phyloP scores from a whole-genome alignment of 2,113 vertebrate species.

The Pyxicephalus adspersus region DNA sequence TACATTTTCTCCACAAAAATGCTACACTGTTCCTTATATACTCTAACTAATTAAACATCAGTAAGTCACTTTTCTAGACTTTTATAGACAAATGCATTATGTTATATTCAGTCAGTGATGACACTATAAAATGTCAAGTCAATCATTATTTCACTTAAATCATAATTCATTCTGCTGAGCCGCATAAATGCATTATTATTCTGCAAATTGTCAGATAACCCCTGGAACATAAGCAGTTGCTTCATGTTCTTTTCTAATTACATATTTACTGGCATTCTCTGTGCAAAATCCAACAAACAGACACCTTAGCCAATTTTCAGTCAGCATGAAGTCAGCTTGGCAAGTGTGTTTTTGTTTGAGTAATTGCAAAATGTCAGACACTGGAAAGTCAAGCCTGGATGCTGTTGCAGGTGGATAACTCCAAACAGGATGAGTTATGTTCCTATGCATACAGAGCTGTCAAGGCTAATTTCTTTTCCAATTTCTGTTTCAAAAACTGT shows the following conservation, averaged over 20 bases:
- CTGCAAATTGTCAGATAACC: conserved; percentile 30
- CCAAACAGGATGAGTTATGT: conserved; percentile 54
- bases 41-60: background rate
- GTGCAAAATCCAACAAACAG: conserved; percentile 50
- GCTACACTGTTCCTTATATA: background rate
- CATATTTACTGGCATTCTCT: conserved; percentile 50
- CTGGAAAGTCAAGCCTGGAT: conserved; percentile 55
- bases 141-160: too few species aligned
- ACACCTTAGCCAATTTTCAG: conserved; percentile 51
- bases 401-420: conserved; percentile 55
- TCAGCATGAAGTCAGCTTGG: conserved; percentile 55
- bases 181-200: conserved; percentile 21
- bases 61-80: background rate
- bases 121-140: conserved; percentile 1
- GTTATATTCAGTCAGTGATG: background rate
- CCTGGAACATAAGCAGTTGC: conserved; percentile 21
- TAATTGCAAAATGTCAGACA: conserved; percentile 55
- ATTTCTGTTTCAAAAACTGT: conserved; percentile 52
- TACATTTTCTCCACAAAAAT: conserved; percentile 63
- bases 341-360: conserved; percentile 55
- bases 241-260: conserved; percentile 46
- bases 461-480: conserved; percentile 52
- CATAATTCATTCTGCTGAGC: conserved; percentile 23
- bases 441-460: conserved; percentile 52
- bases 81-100: background rate